Base-by-base conservation (phyloP, 2,797 vertebrate species). In the Pelochelys cantorii region DNA sequence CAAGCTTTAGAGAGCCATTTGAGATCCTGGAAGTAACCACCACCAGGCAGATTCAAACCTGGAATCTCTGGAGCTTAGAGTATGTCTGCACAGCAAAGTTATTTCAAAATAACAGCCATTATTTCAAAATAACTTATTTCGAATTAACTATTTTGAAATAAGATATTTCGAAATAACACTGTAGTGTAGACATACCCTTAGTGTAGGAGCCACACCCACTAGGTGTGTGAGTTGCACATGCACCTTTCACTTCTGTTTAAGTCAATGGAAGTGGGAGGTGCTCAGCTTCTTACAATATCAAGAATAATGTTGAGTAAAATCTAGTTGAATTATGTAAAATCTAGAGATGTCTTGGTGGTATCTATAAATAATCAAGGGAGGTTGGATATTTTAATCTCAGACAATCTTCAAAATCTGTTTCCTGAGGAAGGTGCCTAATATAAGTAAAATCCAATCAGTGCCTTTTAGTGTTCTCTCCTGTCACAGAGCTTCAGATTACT, bases 401-500 rank as follows among this genome's bases (percentile, higher is more conserved):
- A 83, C 83, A 93, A 77, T 88, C 95, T 91, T 94, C 81, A 81
- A 84, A 84, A 92, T 94, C 83, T 52, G 1, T 62, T 95, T 92
- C 90, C 85, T 75, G 54, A 85, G 87, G 93, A 94, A 52, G 65
- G 14, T 86, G 27, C 85, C 77, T 96, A 95, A 96, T 94, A 91
- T 78, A 90, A 48, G 87, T 94, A 95, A 94, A 96, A 95, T 94
- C 83, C 22, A 92, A 94, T 95, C 93, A 96, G 92, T 78, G n/a
- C 29, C 37, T 96, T 95, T 96, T 81, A 95, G 93, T 78, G 88
- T 95, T 95, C 90, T 90, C 89, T 83, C 74, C 85, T 96, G 87
- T 95, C 93, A 94, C 86, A 90, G 89, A 84, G 85, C 93, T 96
- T 95, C 93, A 93, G 89, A 93, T 94, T 95, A 91, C 93, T 95